Conservation (phyloP, 2,888 invertebrate genomes). For the Catocala sponsa region DNA sequence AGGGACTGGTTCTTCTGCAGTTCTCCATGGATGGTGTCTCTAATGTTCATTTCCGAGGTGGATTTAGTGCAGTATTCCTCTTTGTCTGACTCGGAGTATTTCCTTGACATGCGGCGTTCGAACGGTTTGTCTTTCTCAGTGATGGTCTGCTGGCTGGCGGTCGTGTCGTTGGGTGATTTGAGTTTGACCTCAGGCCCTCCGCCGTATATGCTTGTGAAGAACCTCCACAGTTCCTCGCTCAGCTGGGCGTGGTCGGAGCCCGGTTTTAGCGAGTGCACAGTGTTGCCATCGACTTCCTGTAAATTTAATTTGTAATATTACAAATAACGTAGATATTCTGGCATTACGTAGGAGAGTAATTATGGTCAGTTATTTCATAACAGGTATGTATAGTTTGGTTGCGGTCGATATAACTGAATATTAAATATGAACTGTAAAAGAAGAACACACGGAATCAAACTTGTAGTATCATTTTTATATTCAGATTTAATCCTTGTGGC, state of each 20-base stretch:
- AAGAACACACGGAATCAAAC: too few relatives aligned
- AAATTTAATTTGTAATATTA: slow-evolving; percentile 33
- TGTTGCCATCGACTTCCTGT: slow-evolving; percentile 78
- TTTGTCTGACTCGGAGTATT: slow-evolving; percentile 79
- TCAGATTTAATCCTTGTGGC: too few relatives aligned
- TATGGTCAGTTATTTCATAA: too few relatives aligned
- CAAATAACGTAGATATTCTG: too few relatives aligned
- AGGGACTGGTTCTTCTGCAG: slow-evolving; percentile 82
- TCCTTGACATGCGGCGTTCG: slow-evolving; percentile 59
- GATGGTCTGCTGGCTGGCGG: slow-evolving; percentile 25
- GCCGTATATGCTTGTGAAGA: slow-evolving; percentile 95
- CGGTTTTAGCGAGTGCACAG: slow-evolving; percentile 74
- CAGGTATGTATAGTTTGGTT: too few relatives aligned
- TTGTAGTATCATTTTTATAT: too few relatives aligned
- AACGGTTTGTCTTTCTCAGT: slow-evolving; percentile 41
- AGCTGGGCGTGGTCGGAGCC: slow-evolving; percentile 92
- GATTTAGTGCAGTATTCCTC: slow-evolving; percentile 81
- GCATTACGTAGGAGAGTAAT: too few relatives aligned
- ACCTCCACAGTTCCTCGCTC: slow-evolving; percentile 95
- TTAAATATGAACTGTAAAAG: too few relatives aligned
- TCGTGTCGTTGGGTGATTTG: slow-evolving; percentile 57
- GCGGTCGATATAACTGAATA: too few relatives aligned
- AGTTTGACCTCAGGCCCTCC: slow-evolving; percentile 95
- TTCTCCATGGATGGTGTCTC: slow-evolving; percentile 68
- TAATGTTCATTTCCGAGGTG: slow-evolving; percentile 74